A percentile compares a stretch with the other conserved stretches of the same genome.
Conservation (phyloP, 2,797 vertebrate genomes). For the Threskiornis aethiopicus region DNA sequence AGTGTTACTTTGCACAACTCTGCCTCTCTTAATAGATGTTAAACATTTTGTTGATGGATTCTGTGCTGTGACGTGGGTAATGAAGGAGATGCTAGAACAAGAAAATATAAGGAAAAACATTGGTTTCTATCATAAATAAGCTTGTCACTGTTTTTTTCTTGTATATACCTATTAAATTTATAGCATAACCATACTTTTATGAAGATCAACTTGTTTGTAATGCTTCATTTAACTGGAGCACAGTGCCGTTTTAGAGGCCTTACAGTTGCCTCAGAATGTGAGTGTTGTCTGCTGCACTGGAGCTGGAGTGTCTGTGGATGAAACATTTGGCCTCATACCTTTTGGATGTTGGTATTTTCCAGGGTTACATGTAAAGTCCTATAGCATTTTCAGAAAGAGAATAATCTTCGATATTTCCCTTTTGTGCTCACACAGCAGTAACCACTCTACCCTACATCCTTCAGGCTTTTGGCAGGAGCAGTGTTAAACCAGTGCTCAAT, state of each 20-base stretch:
- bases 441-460: not conserved
- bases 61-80: not conserved
- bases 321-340: not conserved
- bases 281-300: rapidly evolving
- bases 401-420: not conserved
- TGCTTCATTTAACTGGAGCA: not conserved
- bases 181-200: not conserved
- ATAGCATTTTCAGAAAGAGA: not conserved
- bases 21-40: not conserved
- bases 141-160: not conserved
- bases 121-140: not conserved
- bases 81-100: not conserved
- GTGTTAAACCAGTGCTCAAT: not conserved
- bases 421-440: not conserved
- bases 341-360: not conserved
- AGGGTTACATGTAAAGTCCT: not conserved
- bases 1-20: not conserved
- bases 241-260: not conserved
- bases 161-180: not conserved
- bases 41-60: not conserved
- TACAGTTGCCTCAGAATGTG: not conserved
- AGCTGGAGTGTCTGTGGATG: not conserved
- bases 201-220: not conserved
- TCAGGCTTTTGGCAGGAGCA: not conserved
- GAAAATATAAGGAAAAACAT: not conserved